Evolutionary conservation across 2,797 vertebrate genomes (phyloP).

Genomic region (Premnoplex brunnescens): DNA sequence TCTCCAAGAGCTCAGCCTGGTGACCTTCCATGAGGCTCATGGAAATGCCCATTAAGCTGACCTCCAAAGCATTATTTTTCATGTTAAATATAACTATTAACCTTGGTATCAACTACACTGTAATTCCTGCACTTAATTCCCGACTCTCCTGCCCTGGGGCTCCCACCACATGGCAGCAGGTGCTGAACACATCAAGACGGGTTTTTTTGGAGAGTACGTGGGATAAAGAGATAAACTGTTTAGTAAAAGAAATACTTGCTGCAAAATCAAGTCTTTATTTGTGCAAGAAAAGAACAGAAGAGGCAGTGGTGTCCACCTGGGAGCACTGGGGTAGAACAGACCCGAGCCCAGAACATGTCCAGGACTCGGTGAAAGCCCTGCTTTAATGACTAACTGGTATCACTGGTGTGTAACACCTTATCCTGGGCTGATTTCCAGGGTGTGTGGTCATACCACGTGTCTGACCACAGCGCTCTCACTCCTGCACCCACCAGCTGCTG

Average conservation of each 20-base stretch:
- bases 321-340: background rate
- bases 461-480: background rate
- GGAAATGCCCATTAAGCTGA: background rate
- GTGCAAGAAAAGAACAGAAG: background rate
- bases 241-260: background rate
- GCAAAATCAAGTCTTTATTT: background rate
- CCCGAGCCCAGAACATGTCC: accelerated
- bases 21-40: background rate
- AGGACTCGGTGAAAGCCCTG: background rate
- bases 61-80: background rate
- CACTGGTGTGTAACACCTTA: accelerated
- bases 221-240: background rate
- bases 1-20: background rate
- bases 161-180: accelerated
- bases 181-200: background rate
- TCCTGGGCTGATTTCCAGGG: background rate
- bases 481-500: background rate
- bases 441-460: accelerated
- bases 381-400: background rate
- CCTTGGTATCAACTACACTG: background rate
- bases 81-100: background rate
- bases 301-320: accelerated
- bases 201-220: accelerated
- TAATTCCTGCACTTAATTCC: background rate
- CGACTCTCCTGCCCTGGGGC: background rate